A percentile compares a stretch with the other conserved stretches of the same genome.
phyloP scores from a whole-genome alignment of 2,113 vertebrate genomes.

The Tupaia chinensis region DNA sequence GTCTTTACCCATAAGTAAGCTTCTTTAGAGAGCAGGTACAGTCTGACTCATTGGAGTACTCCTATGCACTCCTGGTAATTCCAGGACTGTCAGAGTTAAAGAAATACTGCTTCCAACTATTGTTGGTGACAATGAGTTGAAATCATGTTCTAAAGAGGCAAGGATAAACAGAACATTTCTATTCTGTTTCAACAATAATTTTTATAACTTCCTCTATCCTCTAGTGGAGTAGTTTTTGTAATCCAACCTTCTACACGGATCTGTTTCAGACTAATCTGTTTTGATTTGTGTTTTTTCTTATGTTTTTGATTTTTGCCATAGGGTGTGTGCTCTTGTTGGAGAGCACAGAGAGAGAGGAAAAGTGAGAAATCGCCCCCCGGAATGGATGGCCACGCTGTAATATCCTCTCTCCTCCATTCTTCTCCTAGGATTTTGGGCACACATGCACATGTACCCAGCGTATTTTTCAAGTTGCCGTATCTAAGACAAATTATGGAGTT shows the following conservation, averaged over 20 bases:
- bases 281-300: no score
- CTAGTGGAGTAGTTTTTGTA: not conserved
- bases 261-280: not conserved
- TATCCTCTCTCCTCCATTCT: no score
- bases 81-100: not conserved
- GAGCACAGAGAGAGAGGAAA: no score
- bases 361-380: no score
- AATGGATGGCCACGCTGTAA: no score
- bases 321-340: no score
- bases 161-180: not conserved
- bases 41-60: not conserved
- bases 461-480: no score
- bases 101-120: not conserved
- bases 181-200: not conserved
- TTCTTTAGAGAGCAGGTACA: not conserved
- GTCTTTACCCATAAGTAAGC: not conserved
- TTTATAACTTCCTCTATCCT: not conserved
- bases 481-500: no score
- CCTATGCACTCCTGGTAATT: not conserved
- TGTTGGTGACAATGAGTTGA: not conserved
- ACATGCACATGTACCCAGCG: no score
- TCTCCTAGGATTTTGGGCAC: no score
- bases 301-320: no score
- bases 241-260: slow-evolving; percentile 33
- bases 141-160: slow-evolving; percentile 22